Conservation (phyloP, 2,797 vertebrate species). For the Hippocampus kuda region DNA sequence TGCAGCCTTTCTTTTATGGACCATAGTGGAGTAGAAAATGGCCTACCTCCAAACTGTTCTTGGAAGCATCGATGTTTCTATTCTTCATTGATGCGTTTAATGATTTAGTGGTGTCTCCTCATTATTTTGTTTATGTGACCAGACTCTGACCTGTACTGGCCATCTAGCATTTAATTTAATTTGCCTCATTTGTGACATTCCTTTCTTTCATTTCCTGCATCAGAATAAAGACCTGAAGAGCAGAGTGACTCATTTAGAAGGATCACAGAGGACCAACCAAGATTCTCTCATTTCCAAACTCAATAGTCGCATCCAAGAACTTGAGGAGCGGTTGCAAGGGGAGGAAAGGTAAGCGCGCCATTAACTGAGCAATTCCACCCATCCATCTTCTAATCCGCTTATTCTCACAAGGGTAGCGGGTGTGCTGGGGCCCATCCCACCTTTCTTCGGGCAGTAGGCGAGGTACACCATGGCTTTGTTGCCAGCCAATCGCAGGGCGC, state of each 20-base stretch:
- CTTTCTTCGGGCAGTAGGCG: too few species aligned
- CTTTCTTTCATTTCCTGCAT: slow-evolving; percentile 14
- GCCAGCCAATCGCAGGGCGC: too few species aligned
- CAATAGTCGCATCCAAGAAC: slow-evolving; percentile 79
- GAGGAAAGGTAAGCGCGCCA: slow-evolving; percentile 74
- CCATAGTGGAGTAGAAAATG: not conserved
- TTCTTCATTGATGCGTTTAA: not conserved
- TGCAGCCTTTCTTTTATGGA: too few species aligned
- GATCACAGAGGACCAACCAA: slow-evolving; percentile 80
- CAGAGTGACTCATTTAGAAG: slow-evolving; percentile 81
- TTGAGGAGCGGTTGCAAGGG: slow-evolving; percentile 81
- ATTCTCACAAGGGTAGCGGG: too few species aligned
- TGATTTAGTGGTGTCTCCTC: not conserved
- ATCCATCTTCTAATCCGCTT: too few species aligned
- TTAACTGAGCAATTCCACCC: too few species aligned
- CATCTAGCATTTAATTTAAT: not conserved
- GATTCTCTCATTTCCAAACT: slow-evolving; percentile 83
- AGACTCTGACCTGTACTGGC: not conserved
- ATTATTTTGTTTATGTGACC: not conserved
- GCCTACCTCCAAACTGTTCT: not conserved
- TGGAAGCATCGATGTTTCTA: not conserved
- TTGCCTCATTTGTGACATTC: slow-evolving; percentile 2
- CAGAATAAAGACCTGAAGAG: slow-evolving; percentile 91
- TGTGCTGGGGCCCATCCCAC: too few species aligned
- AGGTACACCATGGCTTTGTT: too few species aligned